A percentile compares a stretch with the other conserved stretches of the same genome.
phyloP scores from a whole-genome alignment of 2,113 vertebrate species.

The Odontesthes bonariensis region DNA sequence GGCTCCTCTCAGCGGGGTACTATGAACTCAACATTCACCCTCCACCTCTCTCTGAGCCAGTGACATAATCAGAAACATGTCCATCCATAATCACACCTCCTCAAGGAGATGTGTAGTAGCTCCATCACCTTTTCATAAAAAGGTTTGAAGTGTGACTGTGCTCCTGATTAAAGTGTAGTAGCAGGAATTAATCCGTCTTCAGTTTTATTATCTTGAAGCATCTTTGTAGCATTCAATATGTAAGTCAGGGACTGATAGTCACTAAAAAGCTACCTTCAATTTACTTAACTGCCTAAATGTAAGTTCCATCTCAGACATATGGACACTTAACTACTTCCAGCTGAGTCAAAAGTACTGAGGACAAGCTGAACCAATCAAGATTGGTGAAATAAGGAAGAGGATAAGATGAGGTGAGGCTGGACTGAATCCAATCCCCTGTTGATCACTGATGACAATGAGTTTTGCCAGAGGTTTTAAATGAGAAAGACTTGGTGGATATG shows the following conservation, averaged over 20 bases:
- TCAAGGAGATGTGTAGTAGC: slow-evolving; percentile 62
- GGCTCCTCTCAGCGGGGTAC: slow-evolving; percentile 20
- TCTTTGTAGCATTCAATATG: slow-evolving; percentile 22
- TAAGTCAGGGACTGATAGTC: not conserved
- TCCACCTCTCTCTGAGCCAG: slow-evolving; percentile 40
- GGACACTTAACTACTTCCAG: slow-evolving; percentile 55
- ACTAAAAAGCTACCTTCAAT: slow-evolving; percentile 12
- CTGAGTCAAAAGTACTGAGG: slow-evolving; percentile 31
- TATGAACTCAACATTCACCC: slow-evolving; percentile 47
- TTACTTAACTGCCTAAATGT: slow-evolving; percentile 28
- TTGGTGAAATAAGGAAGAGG: slow-evolving; percentile 56
- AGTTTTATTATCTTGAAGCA: not conserved
- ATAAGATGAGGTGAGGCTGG: slow-evolving; percentile 63
- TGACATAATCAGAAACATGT: slow-evolving; percentile 68
- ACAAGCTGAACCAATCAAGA: slow-evolving; percentile 63
- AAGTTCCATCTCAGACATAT: slow-evolving; percentile 48
- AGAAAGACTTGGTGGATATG: slow-evolving; percentile 37
- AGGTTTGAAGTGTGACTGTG: slow-evolving; percentile 28
- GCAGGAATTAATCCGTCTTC: slow-evolving; percentile 18
- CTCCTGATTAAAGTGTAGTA: slow-evolving; percentile 5
- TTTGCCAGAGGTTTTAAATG: slow-evolving; percentile 56
- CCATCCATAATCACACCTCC: slow-evolving; percentile 57
- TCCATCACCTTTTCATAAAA: slow-evolving; percentile 42
- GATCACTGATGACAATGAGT: slow-evolving; percentile 66
- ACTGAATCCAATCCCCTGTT: slow-evolving; percentile 68